phyloP scores from a whole-genome alignment of 2,113 vertebrate species.

The Elachura formosa region DNA sequence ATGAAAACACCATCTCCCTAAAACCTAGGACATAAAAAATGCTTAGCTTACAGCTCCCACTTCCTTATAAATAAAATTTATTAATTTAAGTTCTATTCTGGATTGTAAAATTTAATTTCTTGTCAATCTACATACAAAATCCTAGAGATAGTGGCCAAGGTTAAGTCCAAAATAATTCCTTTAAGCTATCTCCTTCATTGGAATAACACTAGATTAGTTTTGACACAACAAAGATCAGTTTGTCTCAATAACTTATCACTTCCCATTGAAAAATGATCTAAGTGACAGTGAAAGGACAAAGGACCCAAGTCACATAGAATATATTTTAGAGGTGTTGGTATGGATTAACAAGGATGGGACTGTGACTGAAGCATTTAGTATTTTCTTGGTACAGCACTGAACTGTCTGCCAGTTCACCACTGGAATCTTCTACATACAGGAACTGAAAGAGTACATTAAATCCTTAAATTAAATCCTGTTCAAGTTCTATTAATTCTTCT shows the following conservation, averaged over 20 bases:
- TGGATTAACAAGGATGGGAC: background rate
- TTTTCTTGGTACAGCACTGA: background rate
- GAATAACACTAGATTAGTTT: background rate
- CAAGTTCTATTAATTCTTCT: background rate
- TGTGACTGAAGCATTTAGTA: background rate
- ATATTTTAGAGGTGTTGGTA: background rate
- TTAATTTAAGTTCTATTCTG: background rate
- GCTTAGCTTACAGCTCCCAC: fast-evolving
- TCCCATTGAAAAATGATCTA: background rate
- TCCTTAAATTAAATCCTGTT: background rate
- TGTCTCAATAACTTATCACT: background rate
- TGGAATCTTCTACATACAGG: background rate
- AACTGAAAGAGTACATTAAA: background rate
- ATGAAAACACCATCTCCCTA: background rate
- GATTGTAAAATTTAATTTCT: background rate
- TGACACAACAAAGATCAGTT: background rate
- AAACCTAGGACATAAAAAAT: background rate
- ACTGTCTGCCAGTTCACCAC: background rate
- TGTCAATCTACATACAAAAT: background rate
- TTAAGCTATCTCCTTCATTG: background rate
- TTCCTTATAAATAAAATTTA: background rate
- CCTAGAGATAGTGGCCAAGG: background rate
- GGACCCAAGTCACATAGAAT: background rate
- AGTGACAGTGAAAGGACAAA: background rate
- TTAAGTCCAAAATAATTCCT: background rate